Evolutionary conservation across 2,888 invertebrate species (phyloP).

Genomic region (Siphlonurus alternatus): DNA sequence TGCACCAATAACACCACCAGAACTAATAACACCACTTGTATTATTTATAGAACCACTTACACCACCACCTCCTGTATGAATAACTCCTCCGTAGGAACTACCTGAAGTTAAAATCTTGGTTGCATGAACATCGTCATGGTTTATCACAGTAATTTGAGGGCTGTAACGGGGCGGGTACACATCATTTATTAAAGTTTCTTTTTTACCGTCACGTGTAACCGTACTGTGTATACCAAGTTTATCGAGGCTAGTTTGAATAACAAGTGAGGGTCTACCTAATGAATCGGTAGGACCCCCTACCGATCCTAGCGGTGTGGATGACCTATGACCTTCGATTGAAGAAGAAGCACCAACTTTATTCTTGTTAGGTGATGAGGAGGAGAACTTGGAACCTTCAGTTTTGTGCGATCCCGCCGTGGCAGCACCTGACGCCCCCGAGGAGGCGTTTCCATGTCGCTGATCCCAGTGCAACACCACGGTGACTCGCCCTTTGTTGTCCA

Average conservation of each 20-base stretch:
- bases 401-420: slow-evolving; percentile 33
- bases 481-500: slow-evolving; percentile 95
- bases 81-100: slow-evolving; percentile 24
- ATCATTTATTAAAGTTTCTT: slow-evolving; percentile 45
- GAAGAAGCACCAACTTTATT: slow-evolving; percentile 31
- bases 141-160: slow-evolving; percentile 87
- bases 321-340: background rate
- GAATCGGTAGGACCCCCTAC: slow-evolving; percentile 8
- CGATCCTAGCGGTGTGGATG: slow-evolving; percentile 9
- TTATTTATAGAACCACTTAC: no score
- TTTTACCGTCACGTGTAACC: slow-evolving; percentile 26
- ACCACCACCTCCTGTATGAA: slow-evolving; percentile 12
- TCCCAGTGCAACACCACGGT: slow-evolving; percentile 95
- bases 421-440: slow-evolving; percentile 19
- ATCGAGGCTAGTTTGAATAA: slow-evolving; percentile 59
- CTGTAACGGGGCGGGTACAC: slow-evolving; percentile 32
- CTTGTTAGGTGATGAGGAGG: slow-evolving; percentile 28
- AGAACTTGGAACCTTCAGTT: slow-evolving; percentile 38
- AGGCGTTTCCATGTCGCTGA: slow-evolving; percentile 39
- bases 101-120: slow-evolving; percentile 28
- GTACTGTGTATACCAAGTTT: slow-evolving; percentile 28
- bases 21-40: background rate
- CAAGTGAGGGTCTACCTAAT: slow-evolving; percentile 42
- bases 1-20: background rate
- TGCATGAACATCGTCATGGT: slow-evolving; percentile 60